Evolutionary conservation across 1,140 invertebrate species (phyloP), one percentile per base, ranked within the genome.

Genomic region (Mylabris phalerata): DNA sequence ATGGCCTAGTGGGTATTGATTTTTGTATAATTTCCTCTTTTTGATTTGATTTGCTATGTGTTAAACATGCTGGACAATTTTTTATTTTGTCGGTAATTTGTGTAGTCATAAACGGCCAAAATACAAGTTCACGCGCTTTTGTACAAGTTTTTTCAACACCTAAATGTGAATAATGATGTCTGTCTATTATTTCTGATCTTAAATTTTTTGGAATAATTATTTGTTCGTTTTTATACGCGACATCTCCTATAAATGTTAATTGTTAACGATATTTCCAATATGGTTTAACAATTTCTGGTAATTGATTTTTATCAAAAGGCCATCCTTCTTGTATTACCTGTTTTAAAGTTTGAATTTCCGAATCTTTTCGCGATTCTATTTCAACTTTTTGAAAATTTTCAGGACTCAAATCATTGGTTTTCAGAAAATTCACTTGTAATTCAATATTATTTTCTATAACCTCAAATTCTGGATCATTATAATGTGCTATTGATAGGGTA

Each of bases 91-190:
- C n/a, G n/a, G n/a, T n/a, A n/a, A n/a, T n/a, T n/a, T n/a, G n/a
- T n/a, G n/a, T n/a, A n/a, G n/a, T n/a, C n/a, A n/a, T n/a, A 13
- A 13, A 0, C 13, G 13, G 13, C 13, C 13, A 13, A 13, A 13
- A 78, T 75, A 13, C 13, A 13, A 13, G 13, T 13, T 13, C 13
- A 13, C 13, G 13, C 13, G 76, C 75, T 50, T 67, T 59, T 41
- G 50, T 50, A 55, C 70, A 68, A 50, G 64, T 70, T 61, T 75
- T 75, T 46, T 73, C 73, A 54, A 73, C 67, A 1, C 78, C 78
- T 49, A 77, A 39, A 66, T 81, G 78, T 11, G 67, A 63, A 56
- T 72, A 67, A 65, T 79, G 77, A 43, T 78, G 55, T 39, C 62
- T 57, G 11, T 58, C 64, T 39, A 72, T 56, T 50, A 75, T 74